phyloP scores from a whole-genome alignment of 2,797 vertebrate species.

The Hippopotamyrus pictus region DNA sequence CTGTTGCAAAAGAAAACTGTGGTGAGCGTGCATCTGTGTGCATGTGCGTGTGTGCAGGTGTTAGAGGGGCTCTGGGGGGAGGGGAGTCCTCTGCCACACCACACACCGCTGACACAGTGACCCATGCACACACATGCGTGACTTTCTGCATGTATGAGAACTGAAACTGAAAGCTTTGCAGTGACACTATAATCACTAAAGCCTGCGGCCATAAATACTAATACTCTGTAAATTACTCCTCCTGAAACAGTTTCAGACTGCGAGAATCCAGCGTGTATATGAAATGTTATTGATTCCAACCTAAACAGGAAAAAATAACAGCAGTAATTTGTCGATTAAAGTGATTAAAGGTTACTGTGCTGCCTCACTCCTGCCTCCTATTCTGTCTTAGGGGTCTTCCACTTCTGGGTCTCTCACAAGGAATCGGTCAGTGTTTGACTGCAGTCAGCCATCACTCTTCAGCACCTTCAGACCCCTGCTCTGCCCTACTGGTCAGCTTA shows the following conservation, averaged over 20 bases:
- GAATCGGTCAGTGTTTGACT: neutral
- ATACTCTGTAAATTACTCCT: neutral
- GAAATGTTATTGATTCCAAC: neutral
- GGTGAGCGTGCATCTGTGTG: neutral
- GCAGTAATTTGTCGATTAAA: neutral
- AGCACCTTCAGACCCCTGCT: neutral
- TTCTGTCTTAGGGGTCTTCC: neutral
- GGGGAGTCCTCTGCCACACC: neutral
- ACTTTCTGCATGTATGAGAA: neutral
- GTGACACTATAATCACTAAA: neutral
- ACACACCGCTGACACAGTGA: neutral
- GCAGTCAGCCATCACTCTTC: neutral
- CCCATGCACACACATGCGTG: neutral
- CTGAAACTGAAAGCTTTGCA: neutral
- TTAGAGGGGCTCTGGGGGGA: neutral
- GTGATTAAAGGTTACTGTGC: neutral
- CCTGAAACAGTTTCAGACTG: neutral
- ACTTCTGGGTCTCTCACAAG: neutral
- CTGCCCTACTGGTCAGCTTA: neutral
- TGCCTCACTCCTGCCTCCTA: neutral
- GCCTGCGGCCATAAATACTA: neutral
- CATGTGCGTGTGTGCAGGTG: neutral
- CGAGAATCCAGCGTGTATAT: neutral
- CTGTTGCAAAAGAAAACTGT: slow-evolving; percentile 7
- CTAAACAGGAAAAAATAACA: neutral